Base-by-base conservation (phyloP, 2,797 vertebrate species). In the Darevskia mixta region DNA sequence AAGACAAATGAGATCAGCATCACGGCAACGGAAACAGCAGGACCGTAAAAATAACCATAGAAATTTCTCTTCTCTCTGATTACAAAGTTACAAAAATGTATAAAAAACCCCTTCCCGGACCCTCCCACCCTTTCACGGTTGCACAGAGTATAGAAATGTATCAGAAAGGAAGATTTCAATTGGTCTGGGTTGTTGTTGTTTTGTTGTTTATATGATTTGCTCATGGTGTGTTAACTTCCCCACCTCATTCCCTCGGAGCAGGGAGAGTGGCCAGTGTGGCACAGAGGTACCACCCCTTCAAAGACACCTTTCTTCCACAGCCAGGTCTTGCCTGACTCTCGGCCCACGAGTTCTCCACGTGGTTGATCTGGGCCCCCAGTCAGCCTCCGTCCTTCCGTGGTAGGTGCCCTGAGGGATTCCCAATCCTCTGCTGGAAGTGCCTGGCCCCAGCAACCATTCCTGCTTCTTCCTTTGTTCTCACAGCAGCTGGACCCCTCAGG, bases 31-130 rank as follows among this genome's bases (percentile, higher is more conserved):
- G 94, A 93, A 95, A 96, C 94, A 94, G 95, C 96, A 95, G 94
- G 93, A 93, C 94, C 94, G 93, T 97, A 98, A 98, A 98, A 99
- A 99, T 98, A 97, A 98, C 96, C 97, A 98, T 98, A 98, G 97
- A 98, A 98, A 98, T 97, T 97, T 97, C 96, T 98, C 96, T 97
- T 96, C 97, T 98, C 97, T 98, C 97, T 97, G 97, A 98, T 99
- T 98, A 98, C 98, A 99, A 98, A 99, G 98, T 96, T 99, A 99
- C 98, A 99, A 99, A 96, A 99, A 98, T 90, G 97, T 99, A 99
- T 98, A 98, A 99, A 55, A 98, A 97, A 64, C 97, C 98, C 98
- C 98, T 96, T 92, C 94, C 87, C 29, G 29, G 61, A 77, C 92
- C 89, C 81, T 73, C 0, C 1, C 83, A 81, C 94, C 87, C 89